These are phyloP conservation scores for Saimiri boliviensis DNA, from an alignment of 2,113 vertebrate species.

Conservation along the genomic window DNA sequence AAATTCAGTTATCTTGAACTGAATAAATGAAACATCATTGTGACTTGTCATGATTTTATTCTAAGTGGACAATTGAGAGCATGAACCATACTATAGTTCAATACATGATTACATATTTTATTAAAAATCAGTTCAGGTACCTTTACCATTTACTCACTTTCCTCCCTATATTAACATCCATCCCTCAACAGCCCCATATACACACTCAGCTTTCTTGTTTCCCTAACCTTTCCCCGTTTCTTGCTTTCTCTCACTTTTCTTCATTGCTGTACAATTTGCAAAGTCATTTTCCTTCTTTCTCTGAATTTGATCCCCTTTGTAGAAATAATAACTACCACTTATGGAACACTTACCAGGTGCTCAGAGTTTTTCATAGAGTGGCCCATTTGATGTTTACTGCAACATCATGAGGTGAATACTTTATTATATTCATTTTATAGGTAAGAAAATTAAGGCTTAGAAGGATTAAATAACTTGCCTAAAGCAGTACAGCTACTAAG, in stretches of 20 bases:
- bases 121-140: not conserved
- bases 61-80: not conserved
- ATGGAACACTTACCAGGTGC: not conserved
- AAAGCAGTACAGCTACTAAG: not conserved
- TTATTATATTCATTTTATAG: not conserved
- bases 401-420: not conserved
- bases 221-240: not conserved
- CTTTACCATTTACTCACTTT: not conserved
- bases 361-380: not conserved
- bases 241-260: not conserved
- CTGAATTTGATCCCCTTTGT: not conserved
- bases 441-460: not conserved
- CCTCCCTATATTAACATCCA: not conserved
- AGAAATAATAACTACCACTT: not conserved
- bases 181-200: fast-evolving
- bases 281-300: not conserved
- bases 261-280: not conserved
- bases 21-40: not conserved
- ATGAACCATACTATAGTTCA: not conserved
- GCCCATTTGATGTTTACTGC: not conserved
- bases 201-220: not conserved
- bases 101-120: not conserved
- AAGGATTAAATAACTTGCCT: not conserved
- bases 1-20: not conserved
- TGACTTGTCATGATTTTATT: not conserved